Percentiles rank a stretch among this genome's conserved stretches.
Evolutionary conservation across 2,888 invertebrate species (phyloP).

Genomic region (Cremastobaeus sp.): DNA sequence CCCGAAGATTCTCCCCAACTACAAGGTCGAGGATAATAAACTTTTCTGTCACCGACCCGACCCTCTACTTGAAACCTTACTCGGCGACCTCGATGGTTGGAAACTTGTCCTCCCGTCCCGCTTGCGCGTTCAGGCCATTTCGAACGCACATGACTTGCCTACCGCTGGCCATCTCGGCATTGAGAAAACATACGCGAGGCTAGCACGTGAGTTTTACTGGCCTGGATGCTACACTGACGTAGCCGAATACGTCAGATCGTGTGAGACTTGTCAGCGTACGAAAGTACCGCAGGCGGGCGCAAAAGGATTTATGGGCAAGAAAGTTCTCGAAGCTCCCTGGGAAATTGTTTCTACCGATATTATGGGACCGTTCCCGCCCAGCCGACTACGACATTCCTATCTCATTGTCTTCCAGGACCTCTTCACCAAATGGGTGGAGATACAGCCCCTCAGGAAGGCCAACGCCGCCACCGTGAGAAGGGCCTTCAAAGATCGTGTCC

Average conservation of each 20-base stretch:
- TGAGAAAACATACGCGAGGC: slow-evolving; percentile 9
- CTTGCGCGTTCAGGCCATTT: neutral
- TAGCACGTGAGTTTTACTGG: slow-evolving; percentile 26
- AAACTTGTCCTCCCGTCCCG: neutral
- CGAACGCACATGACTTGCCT: slow-evolving; percentile 6
- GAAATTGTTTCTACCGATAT: neutral
- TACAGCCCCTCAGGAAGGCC: too few relatives aligned
- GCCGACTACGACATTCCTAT: neutral
- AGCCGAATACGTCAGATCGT: neutral
- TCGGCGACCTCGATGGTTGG: slow-evolving; percentile 15
- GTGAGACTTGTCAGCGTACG: neutral
- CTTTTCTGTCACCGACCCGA: slow-evolving; percentile 8
- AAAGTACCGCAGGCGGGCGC: neutral
- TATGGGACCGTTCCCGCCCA: neutral
- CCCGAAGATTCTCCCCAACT: neutral
- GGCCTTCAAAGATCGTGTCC: too few relatives aligned
- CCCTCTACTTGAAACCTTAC: neutral
- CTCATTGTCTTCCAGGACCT: neutral
- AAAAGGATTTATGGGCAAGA: neutral
- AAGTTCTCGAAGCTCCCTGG: too few relatives aligned
- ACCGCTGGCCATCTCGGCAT: slow-evolving; percentile 5
- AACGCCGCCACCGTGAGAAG: too few relatives aligned
- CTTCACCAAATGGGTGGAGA: neutral
- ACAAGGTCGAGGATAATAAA: neutral
- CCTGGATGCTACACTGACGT: slow-evolving; percentile 23